These are phyloP conservation scores for Rugalucina vietnamica DNA, from an alignment of 2,888 invertebrate genomes.

Conservation along the genomic window DNA sequence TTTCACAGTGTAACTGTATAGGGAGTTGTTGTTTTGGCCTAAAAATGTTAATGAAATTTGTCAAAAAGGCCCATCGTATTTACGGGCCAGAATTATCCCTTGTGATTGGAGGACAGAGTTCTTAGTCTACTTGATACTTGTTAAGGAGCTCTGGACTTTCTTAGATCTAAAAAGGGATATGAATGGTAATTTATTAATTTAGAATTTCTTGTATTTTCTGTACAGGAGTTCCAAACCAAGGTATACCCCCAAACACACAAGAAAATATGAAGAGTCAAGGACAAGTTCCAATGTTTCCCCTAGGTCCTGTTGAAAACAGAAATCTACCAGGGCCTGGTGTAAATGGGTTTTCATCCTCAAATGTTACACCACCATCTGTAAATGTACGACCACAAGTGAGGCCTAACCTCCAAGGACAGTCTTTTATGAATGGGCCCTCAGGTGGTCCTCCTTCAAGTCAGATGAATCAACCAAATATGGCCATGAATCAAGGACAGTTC, in stretches of 20 bases:
- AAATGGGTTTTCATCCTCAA: background rate
- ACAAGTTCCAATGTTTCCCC: background rate
- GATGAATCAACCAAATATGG: background rate
- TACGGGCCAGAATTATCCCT: too few relatives aligned
- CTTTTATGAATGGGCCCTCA: slow-evolving; percentile 3
- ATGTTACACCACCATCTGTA: background rate
- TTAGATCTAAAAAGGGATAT: too few relatives aligned
- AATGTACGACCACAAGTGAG: background rate
- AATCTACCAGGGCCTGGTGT: background rate
- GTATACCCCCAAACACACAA: background rate
- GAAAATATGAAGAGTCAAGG: background rate
- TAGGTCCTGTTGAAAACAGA: background rate
- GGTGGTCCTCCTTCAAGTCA: background rate
- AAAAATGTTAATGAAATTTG: too few relatives aligned
- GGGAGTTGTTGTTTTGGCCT: too few relatives aligned
- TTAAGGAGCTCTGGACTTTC: too few relatives aligned
- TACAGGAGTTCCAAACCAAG: background rate
- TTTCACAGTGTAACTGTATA: too few relatives aligned
- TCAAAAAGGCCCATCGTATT: too few relatives aligned
- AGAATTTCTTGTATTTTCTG: too few relatives aligned
- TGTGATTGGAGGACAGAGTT: too few relatives aligned
- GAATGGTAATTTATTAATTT: too few relatives aligned
- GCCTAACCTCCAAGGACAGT: background rate
- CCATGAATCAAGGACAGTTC: background rate
- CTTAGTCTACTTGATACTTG: too few relatives aligned